Evolutionary conservation across 1,140 invertebrate species (phyloP), one percentile per base, ranked within the genome.

Genomic region (Dendrolimus punctatus): DNA sequence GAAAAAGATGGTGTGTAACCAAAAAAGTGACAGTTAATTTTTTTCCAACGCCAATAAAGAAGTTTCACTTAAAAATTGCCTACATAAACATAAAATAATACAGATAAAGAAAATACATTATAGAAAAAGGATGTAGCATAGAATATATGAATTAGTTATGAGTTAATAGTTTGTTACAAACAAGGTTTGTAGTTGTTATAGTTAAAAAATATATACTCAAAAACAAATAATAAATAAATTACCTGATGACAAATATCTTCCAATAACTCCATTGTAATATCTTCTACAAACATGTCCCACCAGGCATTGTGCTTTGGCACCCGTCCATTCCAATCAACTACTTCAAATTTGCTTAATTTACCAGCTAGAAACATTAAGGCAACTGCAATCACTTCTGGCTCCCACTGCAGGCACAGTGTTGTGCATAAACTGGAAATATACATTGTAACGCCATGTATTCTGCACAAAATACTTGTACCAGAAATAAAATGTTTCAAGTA

Each of bases 221-320:
- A 49, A 46, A 46, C 45, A 9, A 46, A 5, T 23, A 7, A 23
- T 23, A 10, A 6, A 38, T 42, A 45, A 10, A 38, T 52, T 46
- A 91, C 91, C 89, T 99, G 97, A 88, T 99, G 98, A 73, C 98
- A 99, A 64, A 99, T 98, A 87, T 98, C 96, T 91, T 99, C 98
- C 51, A 99, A 88, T 36, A 99, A 88, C 74, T 98, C 97, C 91
- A 96, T 95, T 0, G 95, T 95, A n/a, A 99, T 93, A 76, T 98
- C 96, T 84, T 97, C 95, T 0, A 99, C 95, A 85, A 98, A 97
- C 92, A 96, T 97, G 70, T 99, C 98, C 97, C 97, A 99, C 98
- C 98, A 99, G 42, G 95, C 91, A 39, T 92, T 90, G 80, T 98
- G 96, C 66, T 94, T 94, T 0, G 92, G 84, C 36, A 89, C 89